Percentiles rank a stretch among this genome's conserved stretches.
Conservation (phyloP, 1,140 invertebrate genomes). For the Vollenhovia emeryi region DNA sequence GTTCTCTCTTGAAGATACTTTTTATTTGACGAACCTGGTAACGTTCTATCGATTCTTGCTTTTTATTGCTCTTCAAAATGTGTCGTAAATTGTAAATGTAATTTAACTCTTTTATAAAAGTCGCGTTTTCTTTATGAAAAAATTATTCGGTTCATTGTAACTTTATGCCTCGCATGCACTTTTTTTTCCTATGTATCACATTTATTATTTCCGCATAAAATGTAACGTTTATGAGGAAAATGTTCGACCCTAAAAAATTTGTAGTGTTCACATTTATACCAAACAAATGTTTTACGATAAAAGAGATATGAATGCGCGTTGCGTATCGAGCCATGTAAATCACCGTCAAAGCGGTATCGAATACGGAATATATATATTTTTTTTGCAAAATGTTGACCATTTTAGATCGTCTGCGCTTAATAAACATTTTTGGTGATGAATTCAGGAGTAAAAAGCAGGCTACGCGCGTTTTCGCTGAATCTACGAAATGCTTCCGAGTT, state of each 20-base stretch:
- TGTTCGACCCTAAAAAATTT: neutral
- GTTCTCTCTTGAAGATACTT: neutral
- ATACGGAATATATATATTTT: neutral
- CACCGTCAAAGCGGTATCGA: neutral
- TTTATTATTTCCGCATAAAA: slow-evolving; percentile 20
- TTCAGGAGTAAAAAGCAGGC: neutral
- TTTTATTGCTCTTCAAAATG: neutral
- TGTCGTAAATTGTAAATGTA: neutral
- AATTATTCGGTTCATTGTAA: neutral
- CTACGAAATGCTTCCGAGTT: neutral
- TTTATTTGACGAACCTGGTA: neutral
- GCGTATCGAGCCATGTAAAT: neutral
- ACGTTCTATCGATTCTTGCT: neutral
- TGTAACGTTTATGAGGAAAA: slow-evolving; percentile 15
- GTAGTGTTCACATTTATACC: neutral
- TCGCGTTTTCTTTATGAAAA: neutral
- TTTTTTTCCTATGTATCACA: neutral
- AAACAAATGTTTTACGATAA: slow-evolving; percentile 15
- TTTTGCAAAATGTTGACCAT: neutral
- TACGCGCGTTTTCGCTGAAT: neutral
- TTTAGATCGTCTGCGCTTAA: neutral
- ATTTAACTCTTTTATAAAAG: too few species aligned
- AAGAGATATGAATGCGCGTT: neutral
- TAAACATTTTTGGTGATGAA: neutral
- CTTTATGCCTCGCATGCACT: neutral